A percentile compares a stretch with the other conserved stretches of the same genome.
Conservation (phyloP, 2,113 vertebrate species). For the Siphamia tubifer region DNA sequence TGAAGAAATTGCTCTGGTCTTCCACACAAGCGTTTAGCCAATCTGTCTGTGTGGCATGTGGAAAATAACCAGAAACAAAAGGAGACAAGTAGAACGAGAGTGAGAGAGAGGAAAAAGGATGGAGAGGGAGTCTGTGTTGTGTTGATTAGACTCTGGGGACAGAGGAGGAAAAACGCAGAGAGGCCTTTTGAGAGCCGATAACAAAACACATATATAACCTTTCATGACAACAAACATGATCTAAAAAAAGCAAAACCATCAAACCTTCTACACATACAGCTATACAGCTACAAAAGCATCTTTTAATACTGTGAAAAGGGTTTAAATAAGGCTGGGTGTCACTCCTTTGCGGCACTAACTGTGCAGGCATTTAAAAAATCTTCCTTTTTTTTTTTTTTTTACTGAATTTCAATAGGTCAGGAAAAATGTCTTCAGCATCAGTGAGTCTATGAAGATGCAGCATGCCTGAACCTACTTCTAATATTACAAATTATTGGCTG, state of each 20-base stretch:
- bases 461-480: no score
- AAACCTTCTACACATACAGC: not conserved
- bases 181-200: slow-evolving; percentile 47
- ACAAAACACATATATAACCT: not conserved
- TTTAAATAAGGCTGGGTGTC: no score
- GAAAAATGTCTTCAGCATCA: no score
- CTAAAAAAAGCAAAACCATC: not conserved
- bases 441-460: no score
- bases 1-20: slow-evolving; percentile 8
- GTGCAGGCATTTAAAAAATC: no score
- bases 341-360: no score
- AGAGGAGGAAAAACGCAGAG: slow-evolving; percentile 48
- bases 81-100: not conserved
- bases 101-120: not conserved
- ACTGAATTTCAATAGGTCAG: no score
- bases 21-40: not conserved
- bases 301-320: no score
- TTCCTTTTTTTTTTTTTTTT: no score
- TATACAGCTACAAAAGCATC: not conserved
- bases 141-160: slow-evolving; percentile 74
- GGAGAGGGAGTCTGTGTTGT: slow-evolving; percentile 41
- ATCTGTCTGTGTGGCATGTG: slow-evolving; percentile 10
- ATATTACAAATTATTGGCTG: no score
- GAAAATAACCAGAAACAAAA: slow-evolving; percentile 16
- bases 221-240: not conserved